Evolutionary conservation across 2,113 vertebrate genomes (phyloP).

Genomic region (Kobus ellipsiprymnus): DNA sequence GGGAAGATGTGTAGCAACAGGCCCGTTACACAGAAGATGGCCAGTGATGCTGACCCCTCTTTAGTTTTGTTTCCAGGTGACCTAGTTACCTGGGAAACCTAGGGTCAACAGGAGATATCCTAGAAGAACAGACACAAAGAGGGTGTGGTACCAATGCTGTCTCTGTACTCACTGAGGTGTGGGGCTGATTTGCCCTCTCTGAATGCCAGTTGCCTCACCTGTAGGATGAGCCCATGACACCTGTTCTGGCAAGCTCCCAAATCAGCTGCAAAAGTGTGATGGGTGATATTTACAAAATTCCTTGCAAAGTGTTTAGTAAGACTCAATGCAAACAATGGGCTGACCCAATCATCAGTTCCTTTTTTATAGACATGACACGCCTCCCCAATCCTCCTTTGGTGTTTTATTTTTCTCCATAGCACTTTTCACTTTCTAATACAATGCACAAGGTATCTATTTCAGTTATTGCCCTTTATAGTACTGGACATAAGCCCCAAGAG

Average conservation of each 20-base stretch:
- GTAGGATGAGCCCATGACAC: background rate
- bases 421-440: background rate
- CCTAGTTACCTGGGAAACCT: background rate
- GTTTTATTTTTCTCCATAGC: background rate
- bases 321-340: background rate
- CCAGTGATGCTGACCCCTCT: background rate
- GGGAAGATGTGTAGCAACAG: background rate
- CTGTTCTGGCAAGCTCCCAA: background rate
- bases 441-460: background rate
- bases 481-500: background rate
- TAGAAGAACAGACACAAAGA: background rate
- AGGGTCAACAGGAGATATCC: background rate
- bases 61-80: background rate
- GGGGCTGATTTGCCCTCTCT: background rate
- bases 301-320: background rate
- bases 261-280: background rate
- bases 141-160: background rate
- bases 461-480: background rate
- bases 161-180: background rate
- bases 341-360: background rate
- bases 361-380: fast-evolving
- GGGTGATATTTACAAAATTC: background rate
- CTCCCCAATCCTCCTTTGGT: background rate
- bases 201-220: background rate
- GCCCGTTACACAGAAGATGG: background rate